Evolutionary conservation across 2,113 vertebrate species (phyloP).

Genomic region (Peucedramus taeniatus): DNA sequence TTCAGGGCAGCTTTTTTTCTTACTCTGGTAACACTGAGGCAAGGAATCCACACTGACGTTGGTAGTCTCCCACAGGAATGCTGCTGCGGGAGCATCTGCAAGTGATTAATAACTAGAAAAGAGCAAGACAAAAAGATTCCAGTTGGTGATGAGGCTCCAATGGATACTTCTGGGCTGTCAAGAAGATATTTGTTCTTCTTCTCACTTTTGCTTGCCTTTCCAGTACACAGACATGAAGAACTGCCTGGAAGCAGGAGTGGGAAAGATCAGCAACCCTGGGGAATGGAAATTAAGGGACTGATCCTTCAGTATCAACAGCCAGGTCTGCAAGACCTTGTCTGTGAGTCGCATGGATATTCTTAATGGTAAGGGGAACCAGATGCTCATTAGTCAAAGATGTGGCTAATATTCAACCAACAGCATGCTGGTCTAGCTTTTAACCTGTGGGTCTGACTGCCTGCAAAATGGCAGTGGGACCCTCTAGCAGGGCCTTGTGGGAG

Average conservation of each 20-base stretch:
- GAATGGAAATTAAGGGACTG: neutral
- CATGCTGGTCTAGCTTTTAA: neutral
- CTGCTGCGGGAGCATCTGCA: constrained; percentile 30
- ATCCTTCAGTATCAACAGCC: neutral
- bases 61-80: constrained; percentile 35
- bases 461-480: neutral
- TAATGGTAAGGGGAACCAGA: constrained; percentile 26
- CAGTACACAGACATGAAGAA: neutral
- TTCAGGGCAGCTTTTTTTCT: neutral
- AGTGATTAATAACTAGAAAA: constrained; percentile 35
- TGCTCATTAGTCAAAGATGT: constrained; percentile 27
- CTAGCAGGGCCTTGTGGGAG: neutral
- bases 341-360: neutral
- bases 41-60: constrained; percentile 1
- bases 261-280: neutral
- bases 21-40: neutral
- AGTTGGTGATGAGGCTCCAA: neutral
- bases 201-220: neutral
- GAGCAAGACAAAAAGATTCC: neutral
- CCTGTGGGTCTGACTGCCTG: neutral
- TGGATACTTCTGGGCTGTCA: neutral
- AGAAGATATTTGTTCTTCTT: neutral
- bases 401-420: neutral
- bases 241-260: neutral
- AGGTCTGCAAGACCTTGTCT: neutral